Conservation (phyloP, 2,888 invertebrate genomes). For the Odontothrips loti region DNA sequence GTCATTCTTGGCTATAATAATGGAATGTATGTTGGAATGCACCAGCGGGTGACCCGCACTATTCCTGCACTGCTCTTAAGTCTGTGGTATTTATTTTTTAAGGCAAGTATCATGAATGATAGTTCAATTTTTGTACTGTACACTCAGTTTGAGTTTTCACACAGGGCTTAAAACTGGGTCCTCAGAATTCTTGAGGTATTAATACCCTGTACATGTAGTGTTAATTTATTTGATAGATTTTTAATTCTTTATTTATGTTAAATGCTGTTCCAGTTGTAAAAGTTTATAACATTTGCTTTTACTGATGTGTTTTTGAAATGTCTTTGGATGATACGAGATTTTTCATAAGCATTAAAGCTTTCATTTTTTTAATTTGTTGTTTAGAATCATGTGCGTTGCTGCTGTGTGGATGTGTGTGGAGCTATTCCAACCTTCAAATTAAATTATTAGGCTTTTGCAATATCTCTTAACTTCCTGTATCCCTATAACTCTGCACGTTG, state of each 20-base stretch:
- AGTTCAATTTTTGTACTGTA: constrained; percentile 23
- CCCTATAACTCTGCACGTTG: too few species aligned
- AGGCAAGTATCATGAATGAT: constrained; percentile 3
- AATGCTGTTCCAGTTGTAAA: constrained; percentile 17
- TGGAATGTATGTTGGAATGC: constrained; percentile 22
- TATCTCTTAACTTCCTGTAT: not conserved
- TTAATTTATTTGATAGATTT: constrained; percentile 13
- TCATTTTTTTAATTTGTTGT: not conserved
- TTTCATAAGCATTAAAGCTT: not conserved
- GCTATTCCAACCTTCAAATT: constrained; percentile 26
- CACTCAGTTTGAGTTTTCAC: not conserved
- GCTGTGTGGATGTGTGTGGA: constrained; percentile 16
- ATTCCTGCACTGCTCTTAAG: constrained; percentile 26
- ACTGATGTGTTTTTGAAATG: not conserved
- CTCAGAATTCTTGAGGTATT: not conserved
- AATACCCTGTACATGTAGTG: constrained; percentile 12
- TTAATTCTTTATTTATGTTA: constrained; percentile 27
- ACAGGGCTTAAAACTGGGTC: not conserved
- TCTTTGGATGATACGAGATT: not conserved
- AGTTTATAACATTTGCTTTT: constrained; percentile 18
- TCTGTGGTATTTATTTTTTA: constrained; percentile 27
- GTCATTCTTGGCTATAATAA: constrained; percentile 13
- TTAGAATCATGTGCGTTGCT: not conserved
- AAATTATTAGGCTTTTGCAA: constrained; percentile 25
- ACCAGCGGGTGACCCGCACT: constrained; percentile 14